These are phyloP conservation scores for Coecobrya sp. DNA, from an alignment of 2,888 invertebrate genomes.

Conservation along the genomic window DNA sequence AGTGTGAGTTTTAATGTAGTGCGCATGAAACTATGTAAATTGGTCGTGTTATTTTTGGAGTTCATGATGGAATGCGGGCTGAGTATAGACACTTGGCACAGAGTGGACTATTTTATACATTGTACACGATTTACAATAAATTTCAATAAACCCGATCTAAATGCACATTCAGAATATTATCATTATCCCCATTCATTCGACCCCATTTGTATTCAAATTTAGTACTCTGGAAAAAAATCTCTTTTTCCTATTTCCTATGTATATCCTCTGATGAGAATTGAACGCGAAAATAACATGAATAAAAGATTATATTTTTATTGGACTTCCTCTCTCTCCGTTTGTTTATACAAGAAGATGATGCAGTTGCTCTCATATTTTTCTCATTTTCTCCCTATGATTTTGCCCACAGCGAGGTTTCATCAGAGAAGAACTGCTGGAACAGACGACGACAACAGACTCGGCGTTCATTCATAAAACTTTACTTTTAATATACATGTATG, in stretches of 20 bases:
- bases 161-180: neutral
- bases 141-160: neutral
- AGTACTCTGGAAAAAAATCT: neutral
- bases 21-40: slow-evolving; percentile 60
- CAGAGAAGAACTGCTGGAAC: neutral
- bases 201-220: slow-evolving; percentile 50
- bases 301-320: slow-evolving; percentile 29
- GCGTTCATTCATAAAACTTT: slow-evolving; percentile 22
- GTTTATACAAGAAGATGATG: slow-evolving; percentile 1
- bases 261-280: neutral
- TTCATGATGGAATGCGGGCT: slow-evolving; percentile 63
- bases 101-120: neutral
- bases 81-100: neutral
- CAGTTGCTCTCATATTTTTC: neutral
- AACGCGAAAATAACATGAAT: slow-evolving; percentile 52
- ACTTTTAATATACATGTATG: neutral
- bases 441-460: neutral
- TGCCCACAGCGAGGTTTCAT: slow-evolving; percentile 25
- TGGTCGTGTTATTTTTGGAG: slow-evolving; percentile 46
- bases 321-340: neutral
- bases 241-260: neutral
- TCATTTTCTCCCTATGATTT: slow-evolving; percentile 24
- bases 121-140: neutral
- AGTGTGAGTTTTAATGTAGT: slow-evolving; percentile 17
- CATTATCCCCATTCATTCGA: slow-evolving; percentile 41